Base-by-base conservation (phyloP, 2,888 invertebrate species). In the Drosophila paranaensis region DNA sequence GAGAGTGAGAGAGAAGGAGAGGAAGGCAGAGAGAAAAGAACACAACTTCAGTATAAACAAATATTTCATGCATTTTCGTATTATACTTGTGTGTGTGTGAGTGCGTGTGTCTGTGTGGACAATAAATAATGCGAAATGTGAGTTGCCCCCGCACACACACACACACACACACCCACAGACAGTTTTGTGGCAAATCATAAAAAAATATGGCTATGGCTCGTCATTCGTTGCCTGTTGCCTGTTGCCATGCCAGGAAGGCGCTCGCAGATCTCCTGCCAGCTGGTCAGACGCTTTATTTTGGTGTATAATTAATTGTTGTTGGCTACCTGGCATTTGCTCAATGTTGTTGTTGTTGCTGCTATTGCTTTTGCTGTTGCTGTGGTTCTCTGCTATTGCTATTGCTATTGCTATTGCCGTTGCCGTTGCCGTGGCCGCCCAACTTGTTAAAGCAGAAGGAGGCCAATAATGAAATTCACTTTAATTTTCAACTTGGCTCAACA, bases 271-370 rank as follows among this genome's bases (percentile, higher is more conserved):
- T 48, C 42, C 42, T 55, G 60, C 57, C 67, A 67, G 71, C 55
- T 71, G 71, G 82, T 48, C 84, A 74, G 69, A 51, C 56, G 76
- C 67, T 83, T 68, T 79, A 73, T 74, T 79, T 86, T 64, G 62
- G 78, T 76, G 68, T 86, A 88, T 82, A 84, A 84, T 88, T 88
- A 88, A 84, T 84, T 88, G 84, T 78, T 86, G 74, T 74, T 66
- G 70, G 64, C 72, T 60, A 80, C 77, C 88, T 82, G 84, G 63
- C 73, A 72, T 73, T 75, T 58, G 20, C 46, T 45, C n/a, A 37
- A n/a, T 55, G 37, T 51, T 40, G 45, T 61, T 69, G 46, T 20
- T 20, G 20, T 2, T 20, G 20, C n/a, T 6, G 20, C 20, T 20
- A 20, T 20, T 20, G 20, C 33, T 42, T 40, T 46, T 62, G 42